These are phyloP conservation scores for Lepidocyrtoides sp. DNA, from an alignment of 2,888 invertebrate species.

Conservation along the genomic window DNA sequence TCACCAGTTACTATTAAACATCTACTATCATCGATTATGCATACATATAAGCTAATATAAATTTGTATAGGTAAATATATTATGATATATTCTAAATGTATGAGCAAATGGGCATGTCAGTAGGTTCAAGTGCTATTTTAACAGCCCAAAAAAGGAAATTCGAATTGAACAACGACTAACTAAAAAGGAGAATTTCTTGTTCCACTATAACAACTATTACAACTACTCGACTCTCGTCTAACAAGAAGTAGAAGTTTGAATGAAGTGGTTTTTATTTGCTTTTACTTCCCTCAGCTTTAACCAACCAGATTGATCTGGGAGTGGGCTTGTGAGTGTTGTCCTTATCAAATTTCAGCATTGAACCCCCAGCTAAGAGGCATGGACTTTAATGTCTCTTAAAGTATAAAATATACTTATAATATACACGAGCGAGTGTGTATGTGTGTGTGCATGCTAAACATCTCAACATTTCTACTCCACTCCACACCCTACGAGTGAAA, in stretches of 20 bases:
- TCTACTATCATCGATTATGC: too few species aligned
- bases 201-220: background rate
- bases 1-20: too few species aligned
- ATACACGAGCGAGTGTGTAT: background rate
- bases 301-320: conserved; percentile 80
- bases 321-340: conserved; percentile 70
- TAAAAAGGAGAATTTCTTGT: background rate
- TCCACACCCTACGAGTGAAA: conserved; percentile 71
- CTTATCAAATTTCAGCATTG: conserved; percentile 75
- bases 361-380: conserved; percentile 58
- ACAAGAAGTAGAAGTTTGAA: conserved; percentile 40
- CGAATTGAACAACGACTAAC: background rate
- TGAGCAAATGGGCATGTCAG: background rate
- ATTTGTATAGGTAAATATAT: background rate
- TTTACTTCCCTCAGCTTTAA: conserved; percentile 59
- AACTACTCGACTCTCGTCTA: conserved; percentile 7
- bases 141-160: conserved; percentile 19
- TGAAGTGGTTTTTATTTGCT: conserved; percentile 75
- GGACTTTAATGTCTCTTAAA: conserved; percentile 33
- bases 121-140: conserved; percentile 6
- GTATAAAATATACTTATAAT: background rate
- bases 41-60: too few species aligned
- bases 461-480: background rate
- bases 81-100: background rate
- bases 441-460: conserved; percentile 48